Base-by-base conservation (phyloP, 2,113 vertebrate species). In the Indicator indicator region DNA sequence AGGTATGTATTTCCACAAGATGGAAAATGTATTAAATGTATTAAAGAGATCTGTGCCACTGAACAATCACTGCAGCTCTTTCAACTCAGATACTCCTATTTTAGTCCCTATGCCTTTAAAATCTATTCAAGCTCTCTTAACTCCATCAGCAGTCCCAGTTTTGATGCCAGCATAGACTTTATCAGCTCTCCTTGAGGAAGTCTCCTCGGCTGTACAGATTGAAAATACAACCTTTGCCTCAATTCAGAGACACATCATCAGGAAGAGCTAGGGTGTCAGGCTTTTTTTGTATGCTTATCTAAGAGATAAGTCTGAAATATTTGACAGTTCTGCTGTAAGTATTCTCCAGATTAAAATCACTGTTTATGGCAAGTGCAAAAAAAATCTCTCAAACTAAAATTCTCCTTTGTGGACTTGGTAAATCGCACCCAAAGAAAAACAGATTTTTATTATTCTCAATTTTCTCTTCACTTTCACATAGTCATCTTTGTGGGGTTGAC, bases 281-380 rank as follows among this genome's bases (percentile, higher is more conserved):
- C 8, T 0, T 1, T 42, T 42, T 73, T 60, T 62, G 5, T 56
- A 73, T 18, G 8, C 2, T 8, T 72, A 24, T 28, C 4, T 69
- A 69, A 76, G 36, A 65, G 33, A 9, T 12, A 69, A 58, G 7
- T 23, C 20, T 74, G 54, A 88, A 85, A 82, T 62, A 58, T 54
- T 38, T 75, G n/a, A 36, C 40, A 59, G 11, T 33, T 26, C 23
- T 26, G 64, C n/a, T 69, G 6, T 19, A 12, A 55, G 5, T 64
- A 19, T 46, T 74, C 68, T 59, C 5, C 58, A 55, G 32, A 83
- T 58, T 59, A 71, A 42, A 9, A 63, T 14, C 3, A 11, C 9
- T 83, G 76, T 56, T 69, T 3, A 30, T 60, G 89, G 27, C 24
- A 86, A 89, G 5, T 36, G 17, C 32, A 80, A 77, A 89, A 36